These are phyloP conservation scores for Sylvia atricapilla DNA, from an alignment of 2,113 vertebrate genomes.

Conservation along the genomic window DNA sequence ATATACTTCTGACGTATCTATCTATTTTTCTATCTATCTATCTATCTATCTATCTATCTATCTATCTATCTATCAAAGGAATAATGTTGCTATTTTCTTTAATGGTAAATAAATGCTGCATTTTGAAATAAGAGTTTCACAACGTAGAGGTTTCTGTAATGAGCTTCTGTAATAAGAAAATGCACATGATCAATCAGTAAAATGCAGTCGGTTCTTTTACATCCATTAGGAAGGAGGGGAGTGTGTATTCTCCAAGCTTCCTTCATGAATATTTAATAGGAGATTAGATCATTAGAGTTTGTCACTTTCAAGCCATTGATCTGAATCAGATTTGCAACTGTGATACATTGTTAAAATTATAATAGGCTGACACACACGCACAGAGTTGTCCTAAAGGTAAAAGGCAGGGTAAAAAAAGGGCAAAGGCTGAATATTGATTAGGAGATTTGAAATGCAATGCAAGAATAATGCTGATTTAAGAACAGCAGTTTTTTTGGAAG, in stretches of 20 bases:
- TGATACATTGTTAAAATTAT: conserved; percentile 49
- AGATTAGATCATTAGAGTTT: conserved; percentile 52
- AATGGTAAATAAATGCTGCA: neutral
- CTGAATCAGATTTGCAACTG: conserved; percentile 48
- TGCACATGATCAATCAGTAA: conserved; percentile 32
- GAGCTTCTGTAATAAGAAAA: conserved; percentile 13
- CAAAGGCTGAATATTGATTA: neutral
- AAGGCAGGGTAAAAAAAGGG: neutral
- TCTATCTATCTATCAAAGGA: neutral
- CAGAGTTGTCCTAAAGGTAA: conserved; percentile 7
- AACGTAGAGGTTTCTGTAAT: neutral
- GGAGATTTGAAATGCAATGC: neutral
- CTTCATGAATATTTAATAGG: conserved; percentile 70
- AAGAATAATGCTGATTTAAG: conserved; percentile 7
- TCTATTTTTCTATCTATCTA: neutral
- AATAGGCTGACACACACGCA: conserved; percentile 31
- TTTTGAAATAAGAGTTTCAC: neutral
- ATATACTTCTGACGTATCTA: neutral
- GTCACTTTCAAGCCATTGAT: conserved; percentile 45
- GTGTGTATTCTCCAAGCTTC: conserved; percentile 14
- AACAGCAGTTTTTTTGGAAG: neutral
- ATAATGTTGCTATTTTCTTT: neutral
- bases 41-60: neutral
- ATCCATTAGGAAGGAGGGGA: conserved; percentile 41
- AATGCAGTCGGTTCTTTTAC: conserved; percentile 20